Evolutionary conservation across 1,140 invertebrate species (phyloP).

Genomic region (Saccostrea cuccullata): DNA sequence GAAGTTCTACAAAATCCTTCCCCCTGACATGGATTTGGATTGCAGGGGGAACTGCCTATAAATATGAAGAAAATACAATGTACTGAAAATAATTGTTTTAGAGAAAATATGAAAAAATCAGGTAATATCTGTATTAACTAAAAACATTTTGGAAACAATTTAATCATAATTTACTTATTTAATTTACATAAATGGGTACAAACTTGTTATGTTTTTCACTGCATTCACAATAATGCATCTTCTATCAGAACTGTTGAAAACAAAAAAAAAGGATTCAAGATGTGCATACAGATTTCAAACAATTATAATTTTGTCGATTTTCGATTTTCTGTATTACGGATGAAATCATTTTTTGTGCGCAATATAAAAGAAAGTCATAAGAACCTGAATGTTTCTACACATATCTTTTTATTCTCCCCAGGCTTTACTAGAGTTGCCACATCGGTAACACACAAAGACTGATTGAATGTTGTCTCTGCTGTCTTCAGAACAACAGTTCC

Average conservation of each 20-base stretch:
- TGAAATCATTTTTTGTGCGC: too few species aligned
- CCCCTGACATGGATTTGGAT: too few species aligned
- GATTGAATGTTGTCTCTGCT: neutral
- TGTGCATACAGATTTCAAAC: too few species aligned
- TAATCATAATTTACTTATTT: neutral
- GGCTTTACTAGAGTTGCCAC: neutral
- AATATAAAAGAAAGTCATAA: too few species aligned
- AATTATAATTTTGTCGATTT: too few species aligned
- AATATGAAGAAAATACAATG: too few species aligned
- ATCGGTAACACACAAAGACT: conserved; percentile 13
- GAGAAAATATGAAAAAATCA: too few species aligned
- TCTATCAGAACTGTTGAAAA: neutral
- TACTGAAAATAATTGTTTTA: too few species aligned
- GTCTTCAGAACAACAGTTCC: neutral
- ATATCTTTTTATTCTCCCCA: neutral
- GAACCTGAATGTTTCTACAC: neutral
- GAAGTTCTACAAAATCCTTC: too few species aligned
- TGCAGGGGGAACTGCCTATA: too few species aligned
- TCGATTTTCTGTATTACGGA: too few species aligned
- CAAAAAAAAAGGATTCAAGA: neutral
- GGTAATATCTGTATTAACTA: too few species aligned
- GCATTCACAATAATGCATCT: conserved; percentile 1
- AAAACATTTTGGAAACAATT: neutral
- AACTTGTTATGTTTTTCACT: neutral
- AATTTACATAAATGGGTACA: neutral